Base-by-base conservation (phyloP, 1,140 invertebrate species). In the Tetramorium alpestre region DNA sequence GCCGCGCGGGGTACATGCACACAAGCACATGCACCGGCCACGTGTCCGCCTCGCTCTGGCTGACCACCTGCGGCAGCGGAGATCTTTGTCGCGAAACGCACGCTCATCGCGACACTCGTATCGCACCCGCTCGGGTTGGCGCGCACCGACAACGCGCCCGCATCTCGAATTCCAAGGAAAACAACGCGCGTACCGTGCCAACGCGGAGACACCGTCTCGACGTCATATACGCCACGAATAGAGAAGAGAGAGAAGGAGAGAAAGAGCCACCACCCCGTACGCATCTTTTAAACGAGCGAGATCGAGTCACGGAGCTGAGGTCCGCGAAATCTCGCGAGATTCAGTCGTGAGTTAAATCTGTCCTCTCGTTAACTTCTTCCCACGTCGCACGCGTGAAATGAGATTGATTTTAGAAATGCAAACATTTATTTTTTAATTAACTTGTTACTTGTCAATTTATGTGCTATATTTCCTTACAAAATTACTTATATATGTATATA, bases 91-190 rank as follows among this genome's bases (percentile, higher is more conserved):
- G 81, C 77, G 81, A 73, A 88, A 84, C 64, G 72, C 72, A 28
- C 82, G 70, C 69, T 25, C 78, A n/a, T 54, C 76, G 64, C 58
- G 44, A 65, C 76, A 60, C 38, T 58, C 38, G 54, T 60, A 25
- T 56, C 51, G 51, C 73, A 56, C 58, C 11, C 58, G 73, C 54
- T 60, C 75, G 33, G 56, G 70, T 28, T 67, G 60, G 18, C 33
- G 69, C 33, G 69, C 62, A 47, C 28, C 82, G 62, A 69, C 51
- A n/a, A 51, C 80, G 51, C 85, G 82, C 6, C 67, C 88, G 86
- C 76, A 69, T 77, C 81, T 90, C 88, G 70, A 65, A 87, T 89
- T 92, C 87, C 91, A 92, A 92, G 90, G 89, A 90, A 87, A 88
- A 90, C 84, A 87, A 78, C 60, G 58, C 49, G 44, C 67, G 56